Percentiles rank a stretch among this genome's conserved stretches.
Conservation (phyloP, 2,113 vertebrate genomes). For the Megalops atlanticus region DNA sequence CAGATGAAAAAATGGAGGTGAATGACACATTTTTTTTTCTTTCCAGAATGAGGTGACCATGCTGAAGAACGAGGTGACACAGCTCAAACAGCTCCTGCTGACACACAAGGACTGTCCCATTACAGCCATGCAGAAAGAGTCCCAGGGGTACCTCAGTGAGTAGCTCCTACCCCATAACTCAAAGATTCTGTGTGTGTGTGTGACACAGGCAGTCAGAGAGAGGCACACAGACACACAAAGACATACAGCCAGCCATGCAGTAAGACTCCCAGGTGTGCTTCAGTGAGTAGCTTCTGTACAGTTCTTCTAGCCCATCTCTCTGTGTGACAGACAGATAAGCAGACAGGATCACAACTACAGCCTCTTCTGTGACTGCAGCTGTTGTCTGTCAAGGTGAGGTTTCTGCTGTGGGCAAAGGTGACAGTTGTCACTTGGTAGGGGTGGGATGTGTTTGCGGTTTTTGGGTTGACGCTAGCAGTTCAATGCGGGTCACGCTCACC, state of each 20-base stretch:
- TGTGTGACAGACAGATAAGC: neutral
- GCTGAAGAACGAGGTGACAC: constrained; percentile 98
- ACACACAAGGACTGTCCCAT: constrained; percentile 99
- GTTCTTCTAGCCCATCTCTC: neutral
- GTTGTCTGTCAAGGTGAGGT: neutral
- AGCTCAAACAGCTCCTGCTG: constrained; percentile 97
- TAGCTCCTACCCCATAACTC: constrained; percentile 52
- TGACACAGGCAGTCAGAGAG: no score
- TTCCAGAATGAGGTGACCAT: constrained; percentile 96
- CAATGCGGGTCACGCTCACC: neutral
- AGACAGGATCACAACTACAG: neutral
- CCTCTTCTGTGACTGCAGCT: neutral
- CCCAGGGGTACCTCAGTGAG: constrained; percentile 99
- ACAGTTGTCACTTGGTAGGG: neutral
- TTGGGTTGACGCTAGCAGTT: no score
- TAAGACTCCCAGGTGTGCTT: neutral
- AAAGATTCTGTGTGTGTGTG: neutral
- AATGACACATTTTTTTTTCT: no score
- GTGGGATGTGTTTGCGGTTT: neutral
- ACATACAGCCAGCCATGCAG: constrained; percentile 30
- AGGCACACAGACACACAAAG: neutral
- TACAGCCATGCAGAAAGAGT: constrained; percentile 98
- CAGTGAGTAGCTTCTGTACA: no score
- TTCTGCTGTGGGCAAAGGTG: neutral
- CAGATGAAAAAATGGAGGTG: no score